Conservation (phyloP, 2,113 vertebrate genomes). For the Notechis scutatus region DNA sequence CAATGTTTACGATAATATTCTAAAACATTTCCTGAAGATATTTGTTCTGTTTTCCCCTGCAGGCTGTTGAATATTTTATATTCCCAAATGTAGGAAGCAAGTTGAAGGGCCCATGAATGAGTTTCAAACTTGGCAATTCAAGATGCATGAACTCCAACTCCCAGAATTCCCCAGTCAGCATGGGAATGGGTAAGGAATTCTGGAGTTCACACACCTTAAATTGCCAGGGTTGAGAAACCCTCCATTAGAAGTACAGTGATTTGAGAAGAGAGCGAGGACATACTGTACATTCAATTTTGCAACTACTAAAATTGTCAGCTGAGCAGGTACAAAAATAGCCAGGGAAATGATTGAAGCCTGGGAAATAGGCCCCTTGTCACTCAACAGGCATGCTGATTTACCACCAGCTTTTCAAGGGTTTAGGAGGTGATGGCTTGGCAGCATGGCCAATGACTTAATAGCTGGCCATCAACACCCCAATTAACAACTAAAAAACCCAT, state of each 20-base stretch:
- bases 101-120: slow-evolving; percentile 25
- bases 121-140: too few relatives aligned
- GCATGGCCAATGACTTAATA: not conserved
- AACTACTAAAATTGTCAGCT: not conserved
- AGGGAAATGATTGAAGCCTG: not conserved
- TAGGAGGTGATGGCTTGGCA: not conserved
- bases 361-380: not conserved
- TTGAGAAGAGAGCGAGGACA: slow-evolving; percentile 55
- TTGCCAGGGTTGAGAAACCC: not conserved
- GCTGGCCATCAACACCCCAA: too few relatives aligned
- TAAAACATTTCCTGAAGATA: slow-evolving; percentile 62
- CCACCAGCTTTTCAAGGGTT: not conserved
- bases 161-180: not conserved
- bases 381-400: not conserved
- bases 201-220: not conserved
- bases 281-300: not conserved
- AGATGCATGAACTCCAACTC: too few relatives aligned
- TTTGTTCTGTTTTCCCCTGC: slow-evolving; percentile 8
- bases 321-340: not conserved
- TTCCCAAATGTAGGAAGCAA: slow-evolving; percentile 23
- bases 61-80: slow-evolving; percentile 20
- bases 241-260: slow-evolving; percentile 49
- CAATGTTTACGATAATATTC: slow-evolving; percentile 48
- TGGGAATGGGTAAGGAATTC: not conserved
- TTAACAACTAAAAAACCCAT: not conserved